phyloP scores from a whole-genome alignment of 2,888 invertebrate genomes.

The Napeogenes sylphis region DNA sequence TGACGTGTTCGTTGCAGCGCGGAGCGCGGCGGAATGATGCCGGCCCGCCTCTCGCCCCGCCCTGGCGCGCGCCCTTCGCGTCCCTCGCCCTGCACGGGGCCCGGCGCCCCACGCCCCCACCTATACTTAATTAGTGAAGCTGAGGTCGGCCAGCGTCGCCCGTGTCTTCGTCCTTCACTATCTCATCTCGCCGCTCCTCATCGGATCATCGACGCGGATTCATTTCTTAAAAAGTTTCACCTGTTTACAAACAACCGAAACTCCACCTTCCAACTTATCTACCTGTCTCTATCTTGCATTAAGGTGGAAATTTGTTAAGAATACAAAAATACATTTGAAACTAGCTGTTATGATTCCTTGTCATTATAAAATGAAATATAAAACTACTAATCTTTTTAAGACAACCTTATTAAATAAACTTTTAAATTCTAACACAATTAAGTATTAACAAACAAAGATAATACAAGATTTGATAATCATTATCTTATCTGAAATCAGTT shows the following conservation, averaged over 20 bases:
- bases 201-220: conserved; percentile 29
- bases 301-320: too few species aligned
- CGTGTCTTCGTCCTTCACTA: conserved; percentile 37
- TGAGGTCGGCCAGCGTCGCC: conserved; percentile 41
- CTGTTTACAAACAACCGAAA: conserved; percentile 31
- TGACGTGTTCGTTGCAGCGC: conserved; percentile 61
- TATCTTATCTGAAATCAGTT: too few species aligned
- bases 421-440: too few species aligned
- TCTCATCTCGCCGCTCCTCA: conserved; percentile 28
- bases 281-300: conserved; percentile 61
- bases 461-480: too few species aligned
- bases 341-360: too few species aligned
- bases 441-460: too few species aligned
- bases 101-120: conserved; percentile 35
- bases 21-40: conserved; percentile 74
- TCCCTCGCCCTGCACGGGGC: conserved; percentile 37
- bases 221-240: conserved; percentile 26
- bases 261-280: conserved; percentile 60
- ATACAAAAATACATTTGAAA: too few species aligned
- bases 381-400: too few species aligned
- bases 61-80: conserved; percentile 45
- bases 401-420: too few species aligned
- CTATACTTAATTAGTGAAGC: conserved; percentile 69
- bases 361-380: too few species aligned
- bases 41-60: conserved; percentile 54